Evolutionary conservation across 2,797 vertebrate species (phyloP).

Genomic region (Falco columbarius): DNA sequence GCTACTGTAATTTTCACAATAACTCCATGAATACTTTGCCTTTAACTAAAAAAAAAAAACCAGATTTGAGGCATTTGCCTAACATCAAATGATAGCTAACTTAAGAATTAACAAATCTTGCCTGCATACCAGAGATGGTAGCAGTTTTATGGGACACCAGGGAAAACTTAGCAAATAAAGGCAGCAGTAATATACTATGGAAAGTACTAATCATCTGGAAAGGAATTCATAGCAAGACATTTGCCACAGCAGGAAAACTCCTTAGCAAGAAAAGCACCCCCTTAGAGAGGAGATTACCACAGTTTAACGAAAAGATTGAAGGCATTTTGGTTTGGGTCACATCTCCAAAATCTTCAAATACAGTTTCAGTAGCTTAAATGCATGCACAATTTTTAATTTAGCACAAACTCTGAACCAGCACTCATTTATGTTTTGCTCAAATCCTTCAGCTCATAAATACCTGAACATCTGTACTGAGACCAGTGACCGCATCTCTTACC

Average conservation of each 20-base stretch:
- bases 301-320: neutral
- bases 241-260: slow-evolving; percentile 40
- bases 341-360: neutral
- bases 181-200: slow-evolving; percentile 3
- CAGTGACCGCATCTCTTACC: neutral
- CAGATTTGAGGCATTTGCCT: neutral
- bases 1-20: neutral
- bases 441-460: neutral
- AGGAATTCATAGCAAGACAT: slow-evolving; percentile 36
- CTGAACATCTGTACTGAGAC: neutral
- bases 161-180: neutral
- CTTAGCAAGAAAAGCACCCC: neutral
- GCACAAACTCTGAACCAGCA: neutral
- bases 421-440: neutral
- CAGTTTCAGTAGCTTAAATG: neutral
- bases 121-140: neutral
- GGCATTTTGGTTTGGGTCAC: neutral
- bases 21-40: neutral
- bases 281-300: neutral
- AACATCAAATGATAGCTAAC: neutral
- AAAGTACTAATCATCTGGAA: slow-evolving; percentile 40
- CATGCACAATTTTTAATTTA: neutral
- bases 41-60: neutral
- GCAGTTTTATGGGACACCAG: neutral
- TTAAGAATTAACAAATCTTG: neutral